A percentile compares a stretch with the other conserved stretches of the same genome.
phyloP scores from a whole-genome alignment of 2,113 vertebrate genomes.

The Lipotes vexillifer region DNA sequence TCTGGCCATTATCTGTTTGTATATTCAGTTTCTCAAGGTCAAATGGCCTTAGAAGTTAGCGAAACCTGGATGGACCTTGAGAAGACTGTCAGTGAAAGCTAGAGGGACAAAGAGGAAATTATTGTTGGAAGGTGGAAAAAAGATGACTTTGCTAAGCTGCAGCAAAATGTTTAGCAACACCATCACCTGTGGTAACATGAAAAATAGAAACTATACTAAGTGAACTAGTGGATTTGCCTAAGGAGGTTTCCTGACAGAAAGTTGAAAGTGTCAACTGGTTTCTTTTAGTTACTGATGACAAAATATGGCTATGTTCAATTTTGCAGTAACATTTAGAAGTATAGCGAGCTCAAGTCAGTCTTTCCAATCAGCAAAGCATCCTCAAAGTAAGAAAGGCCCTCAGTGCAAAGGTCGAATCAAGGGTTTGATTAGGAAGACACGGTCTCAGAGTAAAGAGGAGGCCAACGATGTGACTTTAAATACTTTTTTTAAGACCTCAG shows the following conservation, averaged over 20 bases:
- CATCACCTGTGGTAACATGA: neutral
- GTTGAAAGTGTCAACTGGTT: neutral
- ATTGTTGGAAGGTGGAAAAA: neutral
- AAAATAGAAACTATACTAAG: neutral
- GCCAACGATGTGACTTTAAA: neutral
- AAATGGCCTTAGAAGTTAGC: neutral
- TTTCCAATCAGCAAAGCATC: neutral
- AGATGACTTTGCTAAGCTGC: neutral
- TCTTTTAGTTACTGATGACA: neutral
- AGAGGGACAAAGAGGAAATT: neutral
- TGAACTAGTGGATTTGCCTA: neutral
- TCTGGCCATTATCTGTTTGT: neutral
- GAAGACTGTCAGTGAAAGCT: neutral
- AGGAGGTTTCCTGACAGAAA: neutral
- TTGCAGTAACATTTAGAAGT: neutral
- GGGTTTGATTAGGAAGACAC: neutral
- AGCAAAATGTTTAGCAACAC: neutral
- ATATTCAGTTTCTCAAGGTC: neutral
- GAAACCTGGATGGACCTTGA: neutral
- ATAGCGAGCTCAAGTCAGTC: neutral
- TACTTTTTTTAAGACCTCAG: neutral
- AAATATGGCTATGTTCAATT: neutral
- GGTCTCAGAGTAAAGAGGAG: neutral
- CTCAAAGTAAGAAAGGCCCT: neutral
- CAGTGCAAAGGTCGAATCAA: neutral